phyloP scores from a whole-genome alignment of 2,888 invertebrate genomes.

The Sabatieria punctata region DNA sequence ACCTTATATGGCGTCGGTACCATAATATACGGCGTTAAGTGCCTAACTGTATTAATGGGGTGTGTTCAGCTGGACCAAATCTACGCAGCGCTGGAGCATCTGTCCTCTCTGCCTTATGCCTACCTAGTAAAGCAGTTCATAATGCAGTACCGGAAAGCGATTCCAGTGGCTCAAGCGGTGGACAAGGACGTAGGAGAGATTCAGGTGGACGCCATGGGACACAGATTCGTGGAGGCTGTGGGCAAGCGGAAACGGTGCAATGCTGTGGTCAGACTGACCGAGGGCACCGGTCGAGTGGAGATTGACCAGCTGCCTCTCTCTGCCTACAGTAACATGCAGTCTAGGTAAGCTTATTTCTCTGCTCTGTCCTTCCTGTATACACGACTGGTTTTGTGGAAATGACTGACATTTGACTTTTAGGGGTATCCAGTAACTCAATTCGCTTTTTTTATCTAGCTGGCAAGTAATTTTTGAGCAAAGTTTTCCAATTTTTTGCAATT shows the following conservation, averaged over 20 bases:
- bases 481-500: too few species aligned
- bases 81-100: conserved; percentile 50
- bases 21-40: too few species aligned
- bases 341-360: conserved; percentile 2
- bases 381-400: neutral
- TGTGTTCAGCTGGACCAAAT: conserved; percentile 51
- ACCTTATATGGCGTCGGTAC: too few species aligned
- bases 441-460: too few species aligned
- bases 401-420: too few species aligned
- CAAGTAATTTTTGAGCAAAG: too few species aligned
- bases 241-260: neutral
- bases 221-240: neutral
- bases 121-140: conserved; percentile 54
- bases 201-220: too few species aligned
- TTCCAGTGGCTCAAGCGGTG: conserved; percentile 33
- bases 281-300: neutral
- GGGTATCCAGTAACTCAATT: too few species aligned
- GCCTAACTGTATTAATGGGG: too few species aligned
- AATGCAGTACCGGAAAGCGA: conserved; percentile 47
- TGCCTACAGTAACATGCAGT: neutral
- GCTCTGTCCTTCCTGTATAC: neutral
- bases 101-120: conserved; percentile 53
- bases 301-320: neutral
- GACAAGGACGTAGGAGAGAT: too few species aligned
- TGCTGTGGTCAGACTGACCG: neutral